Conservation (phyloP, 2,888 invertebrate species). For the Pherbina coryleti region DNA sequence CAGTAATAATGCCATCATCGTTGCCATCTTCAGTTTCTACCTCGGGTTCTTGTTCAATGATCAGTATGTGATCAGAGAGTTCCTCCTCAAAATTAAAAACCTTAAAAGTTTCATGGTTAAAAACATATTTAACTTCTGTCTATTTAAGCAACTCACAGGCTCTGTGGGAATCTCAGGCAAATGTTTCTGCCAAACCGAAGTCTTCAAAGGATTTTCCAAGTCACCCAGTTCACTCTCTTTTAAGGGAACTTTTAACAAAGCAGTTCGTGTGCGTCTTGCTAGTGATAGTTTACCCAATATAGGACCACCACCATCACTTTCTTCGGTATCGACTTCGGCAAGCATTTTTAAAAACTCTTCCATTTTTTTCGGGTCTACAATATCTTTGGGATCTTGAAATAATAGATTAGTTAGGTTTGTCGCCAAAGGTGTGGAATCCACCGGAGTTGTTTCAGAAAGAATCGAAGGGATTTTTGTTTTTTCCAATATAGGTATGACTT, state of each 20-base stretch:
- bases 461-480: neutral
- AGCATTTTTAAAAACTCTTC: constrained; percentile 67
- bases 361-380: constrained; percentile 68
- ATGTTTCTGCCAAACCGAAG: constrained; percentile 59
- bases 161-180: constrained; percentile 50
- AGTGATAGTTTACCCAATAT: constrained; percentile 77
- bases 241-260: constrained; percentile 66
- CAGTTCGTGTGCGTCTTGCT: constrained; percentile 77
- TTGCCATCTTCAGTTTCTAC: constrained; percentile 64
- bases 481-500: neutral
- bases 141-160: constrained; percentile 48
- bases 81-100: constrained; percentile 61
- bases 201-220: constrained; percentile 45
- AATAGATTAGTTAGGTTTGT: constrained; percentile 60
- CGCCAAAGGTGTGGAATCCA: constrained; percentile 49
- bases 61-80: constrained; percentile 59
- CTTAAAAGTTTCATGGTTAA: constrained; percentile 41
- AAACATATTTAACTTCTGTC: neutral
- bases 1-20: constrained; percentile 52
- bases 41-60: constrained; percentile 63
- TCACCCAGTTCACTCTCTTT: constrained; percentile 51
- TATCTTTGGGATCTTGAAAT: constrained; percentile 69
- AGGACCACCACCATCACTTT: constrained; percentile 72
- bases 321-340: constrained; percentile 68
- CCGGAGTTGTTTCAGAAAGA: neutral